Conservation (phyloP, 2,888 invertebrate genomes). For the Hecatera dysodea region DNA sequence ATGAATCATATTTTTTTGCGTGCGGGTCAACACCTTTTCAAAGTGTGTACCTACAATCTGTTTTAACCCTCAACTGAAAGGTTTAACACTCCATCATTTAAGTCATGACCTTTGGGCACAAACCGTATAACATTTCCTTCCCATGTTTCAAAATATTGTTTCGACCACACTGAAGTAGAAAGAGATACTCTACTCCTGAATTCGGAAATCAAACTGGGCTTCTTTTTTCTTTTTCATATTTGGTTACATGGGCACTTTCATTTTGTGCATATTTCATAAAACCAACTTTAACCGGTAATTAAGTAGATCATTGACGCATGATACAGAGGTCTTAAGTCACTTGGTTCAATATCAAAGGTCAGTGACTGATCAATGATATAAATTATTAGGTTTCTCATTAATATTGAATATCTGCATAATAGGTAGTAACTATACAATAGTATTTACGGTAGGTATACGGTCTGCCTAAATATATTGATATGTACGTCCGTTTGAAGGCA, state of each 20-base stretch:
- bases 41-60: slow-evolving; percentile 44
- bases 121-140: slow-evolving; percentile 33
- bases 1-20: slow-evolving; percentile 50
- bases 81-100: slow-evolving; percentile 52
- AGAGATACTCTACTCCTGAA: slow-evolving; percentile 4
- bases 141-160: slow-evolving; percentile 6
- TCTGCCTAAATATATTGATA: not conserved
- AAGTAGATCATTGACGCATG: slow-evolving; percentile 7
- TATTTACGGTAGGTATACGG: not conserved
- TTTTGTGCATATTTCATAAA: not conserved
- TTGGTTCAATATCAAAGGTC: slow-evolving; percentile 14
- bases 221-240: not conserved
- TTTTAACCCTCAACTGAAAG: slow-evolving; percentile 41
- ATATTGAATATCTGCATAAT: too few species aligned
- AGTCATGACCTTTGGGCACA: slow-evolving; percentile 30
- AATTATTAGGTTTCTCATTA: not conserved
- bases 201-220: not conserved
- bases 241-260: not conserved
- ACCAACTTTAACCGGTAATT: not conserved
- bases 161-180: slow-evolving; percentile 1
- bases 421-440: not conserved
- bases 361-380: slow-evolving; percentile 3
- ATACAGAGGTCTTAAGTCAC: slow-evolving; percentile 13
- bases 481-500: not conserved
- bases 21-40: slow-evolving; percentile 38